Percentiles rank a stretch among this genome's conserved stretches.
These are phyloP conservation scores for Gadus chalcogrammus DNA, from an alignment of 2,113 vertebrate genomes.

Conservation along the genomic window DNA sequence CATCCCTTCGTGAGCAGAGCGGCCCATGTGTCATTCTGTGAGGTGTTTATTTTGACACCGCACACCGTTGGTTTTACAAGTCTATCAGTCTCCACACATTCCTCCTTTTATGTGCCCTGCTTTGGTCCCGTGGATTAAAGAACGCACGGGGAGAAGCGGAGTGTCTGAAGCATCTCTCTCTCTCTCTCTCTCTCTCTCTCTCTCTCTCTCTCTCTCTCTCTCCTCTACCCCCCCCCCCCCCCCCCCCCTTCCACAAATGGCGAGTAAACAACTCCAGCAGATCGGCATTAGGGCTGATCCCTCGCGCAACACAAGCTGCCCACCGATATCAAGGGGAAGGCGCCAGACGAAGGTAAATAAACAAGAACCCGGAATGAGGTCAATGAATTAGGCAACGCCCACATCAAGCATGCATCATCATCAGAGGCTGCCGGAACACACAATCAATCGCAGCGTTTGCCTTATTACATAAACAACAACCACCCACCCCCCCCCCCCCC, in stretches of 20 bases:
- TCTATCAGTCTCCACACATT: neutral
- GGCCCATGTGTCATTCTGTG: conserved; percentile 45
- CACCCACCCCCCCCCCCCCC: too few relatives aligned
- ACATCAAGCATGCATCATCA: conserved; percentile 27
- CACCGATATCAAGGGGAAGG: conserved; percentile 14
- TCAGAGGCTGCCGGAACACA: conserved; percentile 38
- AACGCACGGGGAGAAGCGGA: conserved; percentile 26
- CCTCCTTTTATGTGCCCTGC: neutral
- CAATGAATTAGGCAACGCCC: conserved; percentile 47
- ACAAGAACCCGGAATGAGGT: conserved; percentile 47
- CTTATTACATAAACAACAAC: conserved; percentile 16
- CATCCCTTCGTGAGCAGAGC: neutral
- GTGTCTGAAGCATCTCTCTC: neutral
- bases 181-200: conserved; percentile 32
- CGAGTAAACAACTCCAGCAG: neutral
- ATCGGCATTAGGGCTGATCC: conserved; percentile 19
- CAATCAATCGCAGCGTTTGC: neutral
- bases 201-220: conserved; percentile 1
- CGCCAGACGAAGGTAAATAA: conserved; percentile 41
- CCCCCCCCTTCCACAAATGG: conserved; percentile 9
- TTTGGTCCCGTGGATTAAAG: conserved; percentile 6
- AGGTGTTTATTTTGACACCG: conserved; percentile 44
- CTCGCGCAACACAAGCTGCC: conserved; percentile 10
- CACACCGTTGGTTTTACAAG: conserved; percentile 42
- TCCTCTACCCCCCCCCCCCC: conserved; percentile 5